These are phyloP conservation scores for Buteo buteo DNA, from an alignment of 2,113 vertebrate species.

Conservation along the genomic window DNA sequence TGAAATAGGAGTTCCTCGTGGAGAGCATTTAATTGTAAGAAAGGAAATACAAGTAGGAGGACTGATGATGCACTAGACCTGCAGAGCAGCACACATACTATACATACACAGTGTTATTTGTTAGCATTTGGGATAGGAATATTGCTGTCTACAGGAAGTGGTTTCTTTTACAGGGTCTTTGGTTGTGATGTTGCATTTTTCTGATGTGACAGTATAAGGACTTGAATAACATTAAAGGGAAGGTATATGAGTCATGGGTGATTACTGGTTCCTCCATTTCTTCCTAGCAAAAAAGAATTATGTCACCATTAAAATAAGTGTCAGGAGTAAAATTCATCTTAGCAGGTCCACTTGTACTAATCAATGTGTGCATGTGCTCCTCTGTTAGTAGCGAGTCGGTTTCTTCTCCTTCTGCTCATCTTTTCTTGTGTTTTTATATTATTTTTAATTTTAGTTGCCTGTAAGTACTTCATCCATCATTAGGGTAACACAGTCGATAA, in stretches of 20 bases:
- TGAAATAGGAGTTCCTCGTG: background rate
- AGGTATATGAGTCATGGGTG: background rate
- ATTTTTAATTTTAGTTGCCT: background rate
- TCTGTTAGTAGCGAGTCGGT: background rate
- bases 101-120: accelerated
- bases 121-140: background rate
- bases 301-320: background rate
- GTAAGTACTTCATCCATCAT: background rate
- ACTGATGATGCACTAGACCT: background rate
- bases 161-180: background rate
- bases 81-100: background rate
- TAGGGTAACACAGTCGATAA: background rate
- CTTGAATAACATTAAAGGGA: background rate
- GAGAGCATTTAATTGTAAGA: background rate
- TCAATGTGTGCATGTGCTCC: background rate
- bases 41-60: background rate
- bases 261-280: background rate
- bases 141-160: background rate
- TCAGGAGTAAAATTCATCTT: background rate
- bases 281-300: background rate
- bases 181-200: background rate
- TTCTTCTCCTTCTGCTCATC: background rate
- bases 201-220: background rate
- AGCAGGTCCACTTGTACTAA: background rate
- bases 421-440: background rate